A percentile compares a stretch with the other conserved stretches of the same genome.
Evolutionary conservation across 2,113 vertebrate species (phyloP).

Genomic region (Alces alces): DNA sequence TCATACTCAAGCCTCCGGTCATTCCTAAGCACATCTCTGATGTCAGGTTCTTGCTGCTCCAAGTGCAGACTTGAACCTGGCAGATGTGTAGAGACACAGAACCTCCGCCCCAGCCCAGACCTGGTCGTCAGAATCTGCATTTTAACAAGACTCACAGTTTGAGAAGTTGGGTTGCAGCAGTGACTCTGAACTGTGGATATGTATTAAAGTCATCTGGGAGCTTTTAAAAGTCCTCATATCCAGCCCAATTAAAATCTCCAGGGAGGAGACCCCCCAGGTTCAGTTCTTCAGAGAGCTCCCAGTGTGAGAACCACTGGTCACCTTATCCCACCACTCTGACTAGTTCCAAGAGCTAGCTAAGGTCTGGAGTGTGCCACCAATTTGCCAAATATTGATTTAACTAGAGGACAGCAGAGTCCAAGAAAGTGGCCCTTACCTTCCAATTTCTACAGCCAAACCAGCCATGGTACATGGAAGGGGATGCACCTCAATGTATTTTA

Average conservation of each 20-base stretch:
- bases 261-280: not conserved
- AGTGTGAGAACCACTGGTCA: not conserved
- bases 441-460: not conserved
- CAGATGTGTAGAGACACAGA: not conserved
- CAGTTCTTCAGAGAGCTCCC: not conserved
- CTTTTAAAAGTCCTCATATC: not conserved
- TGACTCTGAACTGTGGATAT: not conserved
- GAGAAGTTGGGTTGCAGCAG: not conserved
- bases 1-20: not conserved
- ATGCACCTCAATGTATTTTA: not conserved
- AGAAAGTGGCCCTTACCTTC: not conserved
- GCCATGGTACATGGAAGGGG: not conserved
- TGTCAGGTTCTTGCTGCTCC: not conserved
- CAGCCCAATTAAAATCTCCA: not conserved
- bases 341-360: not conserved
- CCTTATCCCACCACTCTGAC: not conserved
- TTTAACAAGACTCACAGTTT: not conserved
- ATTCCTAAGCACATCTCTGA: not conserved
- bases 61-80: not conserved
- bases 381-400: not conserved
- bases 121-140: not conserved
- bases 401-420: not conserved
- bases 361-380: not conserved
- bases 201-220: not conserved
- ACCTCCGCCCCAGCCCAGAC: not conserved